Evolutionary conservation across 2,888 invertebrate genomes (phyloP), one percentile per base, ranked within the genome.

Genomic region (Frankliniella intonsa): DNA sequence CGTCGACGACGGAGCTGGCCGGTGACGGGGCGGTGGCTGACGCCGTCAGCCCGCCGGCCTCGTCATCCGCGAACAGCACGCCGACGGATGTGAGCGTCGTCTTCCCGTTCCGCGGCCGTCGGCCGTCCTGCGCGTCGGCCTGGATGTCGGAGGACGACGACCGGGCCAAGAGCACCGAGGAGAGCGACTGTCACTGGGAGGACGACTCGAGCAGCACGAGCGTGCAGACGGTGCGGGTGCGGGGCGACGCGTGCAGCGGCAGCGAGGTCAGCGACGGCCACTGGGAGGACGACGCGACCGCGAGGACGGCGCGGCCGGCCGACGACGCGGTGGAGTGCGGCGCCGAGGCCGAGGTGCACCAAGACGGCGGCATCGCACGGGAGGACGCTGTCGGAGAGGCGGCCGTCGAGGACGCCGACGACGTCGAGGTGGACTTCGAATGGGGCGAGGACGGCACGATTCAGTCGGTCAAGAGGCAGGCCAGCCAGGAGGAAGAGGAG

Each of bases 191-290:
- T 55, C 85, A 86, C 82, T 85, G 85, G 83, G 86, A 86, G 82
- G 85, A 85, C 82, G 86, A 86, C 82, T 86, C 86, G 14, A 86
- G 86, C 81, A 85, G 85, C 82, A 85, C 85, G 49, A 86, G 86
- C 83, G 84, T 86, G 69, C 85, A 85, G 79, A 86, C 86, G 25
- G 86, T 86, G n/a, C 83, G 85, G 27, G 85, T 83, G 62, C 84
- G 83, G 22, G 22, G 12, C 25, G 69, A 22, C 25, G 22, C 22
- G 25, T 22, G 7, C 17, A 84, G 85, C 82, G 83, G 84, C 80
- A 83, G 84, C 84, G 82, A 85, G 82, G 11, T 84, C 69, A 84
- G 83, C 82, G 83, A 83, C 69, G 83, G 84, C 65, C 85, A 86
- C 81, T 85, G 85, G 83, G 86, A 86, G 82, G 85, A 85, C 82